phyloP scores from a whole-genome alignment of 2,888 invertebrate genomes.

The Sphaeridia pumilis region DNA sequence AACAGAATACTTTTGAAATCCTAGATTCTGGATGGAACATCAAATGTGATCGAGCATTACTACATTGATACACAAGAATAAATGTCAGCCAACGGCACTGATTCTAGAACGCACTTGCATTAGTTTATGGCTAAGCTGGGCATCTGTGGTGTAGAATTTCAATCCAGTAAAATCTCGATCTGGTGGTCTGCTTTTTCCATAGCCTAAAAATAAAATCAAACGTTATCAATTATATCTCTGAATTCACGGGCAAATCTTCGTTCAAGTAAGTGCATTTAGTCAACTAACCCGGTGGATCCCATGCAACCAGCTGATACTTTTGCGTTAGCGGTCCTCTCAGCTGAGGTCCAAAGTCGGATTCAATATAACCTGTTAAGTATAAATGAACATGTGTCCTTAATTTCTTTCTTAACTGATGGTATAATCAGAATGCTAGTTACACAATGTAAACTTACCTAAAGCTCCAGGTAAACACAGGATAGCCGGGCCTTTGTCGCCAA shows the following conservation, averaged over 20 bases:
- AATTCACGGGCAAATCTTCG: no score
- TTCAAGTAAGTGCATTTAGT: no score
- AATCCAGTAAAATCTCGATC: constrained; percentile 55
- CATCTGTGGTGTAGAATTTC: constrained; percentile 60
- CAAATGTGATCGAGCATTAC: no score
- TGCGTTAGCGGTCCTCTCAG: constrained; percentile 45
- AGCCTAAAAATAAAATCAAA: no score
- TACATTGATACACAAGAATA: no score
- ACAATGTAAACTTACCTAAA: constrained; percentile 47
- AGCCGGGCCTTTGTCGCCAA: constrained; percentile 40
- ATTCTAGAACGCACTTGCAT: constrained; percentile 59
- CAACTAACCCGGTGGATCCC: constrained; percentile 62
- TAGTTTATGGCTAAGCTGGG: constrained; percentile 54
- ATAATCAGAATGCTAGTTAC: neutral
- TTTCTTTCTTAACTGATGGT: no score
- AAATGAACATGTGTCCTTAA: no score
- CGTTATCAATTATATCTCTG: no score
- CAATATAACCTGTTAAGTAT: constrained; percentile 10
- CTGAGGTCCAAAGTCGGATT: constrained; percentile 31
- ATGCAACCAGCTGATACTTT: constrained; percentile 55
- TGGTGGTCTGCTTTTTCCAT: constrained; percentile 71
- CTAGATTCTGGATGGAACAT: constrained; percentile 51
- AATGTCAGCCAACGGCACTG: no score
- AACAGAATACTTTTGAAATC: constrained; percentile 57
- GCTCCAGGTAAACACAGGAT: constrained; percentile 68